phyloP scores from a whole-genome alignment of 2,113 vertebrate genomes.

The Amphiprion percula region DNA sequence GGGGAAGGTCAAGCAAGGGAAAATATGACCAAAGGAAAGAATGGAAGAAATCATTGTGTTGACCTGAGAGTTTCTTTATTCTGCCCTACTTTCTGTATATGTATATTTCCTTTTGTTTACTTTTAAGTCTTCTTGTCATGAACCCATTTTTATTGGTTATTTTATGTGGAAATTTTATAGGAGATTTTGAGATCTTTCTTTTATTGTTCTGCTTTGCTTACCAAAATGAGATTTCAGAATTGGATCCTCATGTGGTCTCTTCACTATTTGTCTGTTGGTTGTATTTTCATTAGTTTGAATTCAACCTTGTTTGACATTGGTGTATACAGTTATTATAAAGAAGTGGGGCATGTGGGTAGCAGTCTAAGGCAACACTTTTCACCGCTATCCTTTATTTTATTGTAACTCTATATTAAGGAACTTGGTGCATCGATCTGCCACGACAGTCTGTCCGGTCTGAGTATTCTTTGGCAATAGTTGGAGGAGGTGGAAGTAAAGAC shows the following conservation, averaged over 20 bases:
- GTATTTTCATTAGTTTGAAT: background rate
- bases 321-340: background rate
- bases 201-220: background rate
- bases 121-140: background rate
- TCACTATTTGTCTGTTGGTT: background rate
- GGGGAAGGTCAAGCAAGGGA: slow-evolving; percentile 53
- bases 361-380: background rate
- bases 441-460: background rate
- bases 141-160: background rate
- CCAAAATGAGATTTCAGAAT: background rate
- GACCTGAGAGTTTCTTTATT: slow-evolving; percentile 19
- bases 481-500: background rate
- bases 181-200: too few relatives aligned
- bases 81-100: background rate
- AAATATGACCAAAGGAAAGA: slow-evolving; percentile 64
- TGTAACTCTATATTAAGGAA: too few relatives aligned
- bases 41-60: slow-evolving; percentile 30
- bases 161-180: background rate
- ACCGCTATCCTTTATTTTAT: too few relatives aligned
- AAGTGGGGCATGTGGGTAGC: slow-evolving; percentile 1
- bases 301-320: slow-evolving; percentile 11
- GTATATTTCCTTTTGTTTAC: slow-evolving; percentile 3
- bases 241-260: background rate
- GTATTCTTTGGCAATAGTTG: too few relatives aligned
- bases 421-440: background rate